A percentile compares a stretch with the other conserved stretches of the same genome.
These are phyloP conservation scores for Pocillopora verrucosa DNA, from an alignment of 64 coral and sea anemone species.

Conservation along the genomic window DNA sequence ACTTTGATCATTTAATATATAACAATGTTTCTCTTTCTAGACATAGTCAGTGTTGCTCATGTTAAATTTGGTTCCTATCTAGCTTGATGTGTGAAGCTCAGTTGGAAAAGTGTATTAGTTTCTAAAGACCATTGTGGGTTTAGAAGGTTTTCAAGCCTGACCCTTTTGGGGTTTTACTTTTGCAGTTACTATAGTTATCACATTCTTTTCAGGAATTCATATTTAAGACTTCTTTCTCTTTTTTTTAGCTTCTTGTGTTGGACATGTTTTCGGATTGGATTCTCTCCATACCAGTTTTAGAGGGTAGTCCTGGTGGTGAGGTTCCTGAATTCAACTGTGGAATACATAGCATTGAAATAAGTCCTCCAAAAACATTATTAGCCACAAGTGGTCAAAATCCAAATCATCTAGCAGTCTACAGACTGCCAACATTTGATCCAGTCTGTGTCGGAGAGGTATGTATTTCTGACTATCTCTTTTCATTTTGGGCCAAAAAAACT, in stretches of 20 bases:
- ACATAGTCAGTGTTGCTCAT: too few species aligned
- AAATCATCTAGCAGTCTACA: slow-evolving; percentile 92
- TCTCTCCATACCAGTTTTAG: slow-evolving; percentile 68
- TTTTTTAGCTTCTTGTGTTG: slow-evolving; percentile 72
- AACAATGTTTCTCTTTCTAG: too few species aligned
- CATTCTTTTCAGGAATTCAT: too few species aligned
- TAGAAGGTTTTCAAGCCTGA: too few species aligned
- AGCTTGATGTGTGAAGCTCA: too few species aligned
- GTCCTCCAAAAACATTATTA: slow-evolving; percentile 60
- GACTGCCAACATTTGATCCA: slow-evolving; percentile 91
- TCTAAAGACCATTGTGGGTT: too few species aligned
- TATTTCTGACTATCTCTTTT: neutral
- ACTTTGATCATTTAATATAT: too few species aligned
- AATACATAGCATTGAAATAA: slow-evolving; percentile 85
- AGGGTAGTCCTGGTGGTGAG: slow-evolving; percentile 55
- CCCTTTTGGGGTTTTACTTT: too few species aligned
- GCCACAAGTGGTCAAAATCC: slow-evolving; percentile 95
- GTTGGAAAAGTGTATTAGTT: too few species aligned
- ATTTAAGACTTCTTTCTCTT: neutral
- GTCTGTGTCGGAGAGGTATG: slow-evolving; percentile 94
- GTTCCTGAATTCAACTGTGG: slow-evolving; percentile 73
- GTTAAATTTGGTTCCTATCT: too few species aligned
- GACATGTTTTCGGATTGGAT: slow-evolving; percentile 66
- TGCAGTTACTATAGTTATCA: too few species aligned
- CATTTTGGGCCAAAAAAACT: too few species aligned